Base-by-base conservation (phyloP, 2,113 vertebrate species). In the Cyprinodon tularosa region DNA sequence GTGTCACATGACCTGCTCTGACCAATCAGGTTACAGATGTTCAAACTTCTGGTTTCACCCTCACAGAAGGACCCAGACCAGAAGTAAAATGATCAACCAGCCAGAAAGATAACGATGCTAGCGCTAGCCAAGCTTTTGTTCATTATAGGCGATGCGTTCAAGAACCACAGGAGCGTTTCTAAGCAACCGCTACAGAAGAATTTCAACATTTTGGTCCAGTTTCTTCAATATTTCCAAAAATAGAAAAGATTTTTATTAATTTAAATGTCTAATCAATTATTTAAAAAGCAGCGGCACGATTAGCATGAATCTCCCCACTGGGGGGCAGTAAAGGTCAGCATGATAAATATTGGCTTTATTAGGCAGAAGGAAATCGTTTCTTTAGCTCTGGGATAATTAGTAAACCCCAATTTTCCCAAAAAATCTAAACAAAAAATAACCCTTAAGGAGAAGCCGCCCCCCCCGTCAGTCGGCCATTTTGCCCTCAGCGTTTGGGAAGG, bases 361-460 rank as follows among this genome's bases (percentile, higher is more conserved):
- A 12, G n/a, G 20, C 29, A n/a, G 59, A 45, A 40, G 45, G n/a
- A 12, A 3, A 12, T 9, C 17, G 22, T 8, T 10, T 37, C 12
- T 36, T 15, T 40, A 8, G 60, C n/a, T 50, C 20, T 63, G 66
- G 53, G 2, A 69, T 2, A 15, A 38, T 69, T 57, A 65, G 68
- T 71, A 63, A 29, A 29, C 29, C 29, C 29, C 29, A 29, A 29
- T 29, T 29, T 29, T 29, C 29, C 29, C 29, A 29, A 29, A 29
- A 29, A 29, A 29, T 29, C 29, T 1, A 29, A 29, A 29, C 29
- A 29, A 29, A 29, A 29, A 29, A 29, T 29, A 29, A 29, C 29
- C 29, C 61, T 84, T 81, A 81, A 83, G 82, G 69, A 66, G 74
- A 67, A 85, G 36, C 81, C 78, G 12, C 37, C 1, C 20, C 20